Base-by-base conservation (phyloP, 2,888 invertebrate genomes). In the Rhodophaea formosa region DNA sequence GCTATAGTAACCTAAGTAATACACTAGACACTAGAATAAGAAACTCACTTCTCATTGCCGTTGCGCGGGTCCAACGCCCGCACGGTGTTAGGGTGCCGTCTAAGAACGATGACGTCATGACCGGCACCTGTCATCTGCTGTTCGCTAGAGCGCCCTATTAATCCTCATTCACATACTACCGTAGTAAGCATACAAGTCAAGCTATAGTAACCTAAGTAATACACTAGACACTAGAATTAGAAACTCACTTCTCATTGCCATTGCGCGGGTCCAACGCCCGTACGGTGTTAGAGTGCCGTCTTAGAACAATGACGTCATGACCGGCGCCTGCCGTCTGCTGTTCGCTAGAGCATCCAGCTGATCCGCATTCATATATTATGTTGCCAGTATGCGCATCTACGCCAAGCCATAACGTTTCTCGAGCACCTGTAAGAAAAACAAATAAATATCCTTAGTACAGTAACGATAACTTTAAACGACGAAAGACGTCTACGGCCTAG, bases 11-110 rank as follows among this genome's bases (percentile, higher is more conserved):
- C n/a, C n/a, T n/a, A n/a, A n/a, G n/a, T n/a, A n/a, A n/a, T n/a
- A n/a, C n/a, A n/a, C n/a, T n/a, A n/a, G n/a, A n/a, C n/a, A n/a
- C n/a, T n/a, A n/a, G n/a, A n/a, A n/a, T n/a, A n/a, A n/a, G n/a
- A n/a, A n/a, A n/a, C 23, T n/a, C n/a, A n/a, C n/a, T 95, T 96
- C 90, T 99, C 98, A 47, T 88, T 82, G 1, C 99, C 98, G 10
- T 95, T 94, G 55, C 95, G 92, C 0, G 97, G 96, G 77, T 98
- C 98, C 3, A 98, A 93, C 3, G 98, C 98, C 55, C 98, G 92
- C 12, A 99, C 96, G 7, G 96, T 97, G 82, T 96, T 96, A 3
- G 97, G 96, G 69, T 94, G 95, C 35, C 97, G 92, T 65, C 96
- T 94, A 55, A 99, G 86, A 14, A 99, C 93, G 42, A 99, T 84